Conservation (phyloP, 2,113 vertebrate species). For the Oncorhynchus tshawytscha region DNA sequence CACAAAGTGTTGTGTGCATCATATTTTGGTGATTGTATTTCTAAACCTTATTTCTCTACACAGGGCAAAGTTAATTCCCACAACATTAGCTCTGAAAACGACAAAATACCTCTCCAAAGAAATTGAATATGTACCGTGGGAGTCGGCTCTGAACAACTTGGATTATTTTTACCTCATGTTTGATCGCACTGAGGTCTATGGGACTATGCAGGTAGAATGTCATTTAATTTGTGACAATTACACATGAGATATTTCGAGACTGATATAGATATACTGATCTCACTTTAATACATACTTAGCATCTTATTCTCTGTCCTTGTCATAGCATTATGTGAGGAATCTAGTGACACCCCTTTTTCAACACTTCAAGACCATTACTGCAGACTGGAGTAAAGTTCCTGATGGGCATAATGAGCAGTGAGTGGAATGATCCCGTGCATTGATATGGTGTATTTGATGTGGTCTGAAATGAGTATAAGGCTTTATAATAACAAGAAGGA, state of each 20-base stretch:
- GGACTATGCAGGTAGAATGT: conserved; percentile 79
- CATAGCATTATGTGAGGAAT: conserved; percentile 74
- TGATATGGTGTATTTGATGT: neutral
- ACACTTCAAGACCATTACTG: conserved; percentile 56
- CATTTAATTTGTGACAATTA: neutral
- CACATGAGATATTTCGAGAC: neutral
- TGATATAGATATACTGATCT: neutral
- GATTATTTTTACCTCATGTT: conserved; percentile 86
- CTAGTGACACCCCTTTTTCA: conserved; percentile 74
- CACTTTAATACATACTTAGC: neutral
- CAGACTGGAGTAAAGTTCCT: conserved; percentile 15
- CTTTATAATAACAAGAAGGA: neutral
- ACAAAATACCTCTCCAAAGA: conserved; percentile 79
- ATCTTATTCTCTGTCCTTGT: conserved; percentile 17
- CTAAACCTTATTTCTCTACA: neutral
- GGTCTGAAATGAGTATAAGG: neutral
- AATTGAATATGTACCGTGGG: conserved; percentile 83
- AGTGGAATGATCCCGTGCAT: conserved; percentile 51
- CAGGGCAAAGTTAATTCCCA: conserved; percentile 72
- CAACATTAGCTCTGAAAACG: conserved; percentile 70
- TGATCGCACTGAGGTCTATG: conserved; percentile 82
- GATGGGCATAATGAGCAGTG: conserved; percentile 76
- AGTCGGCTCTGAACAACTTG: conserved; percentile 76
- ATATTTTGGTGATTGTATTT: neutral
- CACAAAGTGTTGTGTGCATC: neutral